A percentile compares a stretch with the other conserved stretches of the same genome.
These are phyloP conservation scores for Phalera bucephala DNA, from an alignment of 2,888 invertebrate genomes.

Conservation along the genomic window DNA sequence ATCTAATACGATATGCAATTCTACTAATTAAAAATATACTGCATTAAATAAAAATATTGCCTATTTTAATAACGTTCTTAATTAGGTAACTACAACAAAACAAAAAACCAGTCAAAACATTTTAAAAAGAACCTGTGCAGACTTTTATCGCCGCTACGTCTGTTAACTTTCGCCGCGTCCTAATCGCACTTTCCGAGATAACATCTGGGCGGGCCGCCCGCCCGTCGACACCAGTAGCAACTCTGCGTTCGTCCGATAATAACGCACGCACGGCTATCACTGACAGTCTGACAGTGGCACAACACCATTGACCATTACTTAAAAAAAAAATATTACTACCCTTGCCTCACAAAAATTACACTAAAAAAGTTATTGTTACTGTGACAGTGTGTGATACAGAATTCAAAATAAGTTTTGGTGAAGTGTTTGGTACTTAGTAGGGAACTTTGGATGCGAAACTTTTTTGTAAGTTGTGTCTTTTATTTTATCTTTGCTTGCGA, in stretches of 20 bases:
- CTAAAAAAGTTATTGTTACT: not conserved
- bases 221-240: constrained; percentile 49
- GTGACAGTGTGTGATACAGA: constrained; percentile 3
- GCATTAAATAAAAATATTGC: too few relatives aligned
- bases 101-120: too few relatives aligned
- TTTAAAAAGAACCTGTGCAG: too few relatives aligned
- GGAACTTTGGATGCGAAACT: constrained; percentile 44
- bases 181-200: constrained; percentile 48
- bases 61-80: too few relatives aligned
- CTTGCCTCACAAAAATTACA: not conserved
- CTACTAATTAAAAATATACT: too few relatives aligned
- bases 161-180: constrained; percentile 8
- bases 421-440: constrained; percentile 18
- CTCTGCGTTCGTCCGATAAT: constrained; percentile 48
- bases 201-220: constrained; percentile 72
- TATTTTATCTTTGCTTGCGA: constrained; percentile 8
- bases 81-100: too few relatives aligned
- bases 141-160: constrained; percentile 11
- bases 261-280: constrained; percentile 39
- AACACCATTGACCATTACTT: constrained; percentile 23
- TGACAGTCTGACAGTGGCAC: constrained; percentile 6
- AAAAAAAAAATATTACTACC: not conserved
- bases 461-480: constrained; percentile 40
- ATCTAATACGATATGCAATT: too few relatives aligned
- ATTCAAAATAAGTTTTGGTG: constrained; percentile 16